Evolutionary conservation across 2,888 invertebrate species (phyloP), one percentile per base, ranked within the genome.

Genomic region (Lasius fuliginosus): DNA sequence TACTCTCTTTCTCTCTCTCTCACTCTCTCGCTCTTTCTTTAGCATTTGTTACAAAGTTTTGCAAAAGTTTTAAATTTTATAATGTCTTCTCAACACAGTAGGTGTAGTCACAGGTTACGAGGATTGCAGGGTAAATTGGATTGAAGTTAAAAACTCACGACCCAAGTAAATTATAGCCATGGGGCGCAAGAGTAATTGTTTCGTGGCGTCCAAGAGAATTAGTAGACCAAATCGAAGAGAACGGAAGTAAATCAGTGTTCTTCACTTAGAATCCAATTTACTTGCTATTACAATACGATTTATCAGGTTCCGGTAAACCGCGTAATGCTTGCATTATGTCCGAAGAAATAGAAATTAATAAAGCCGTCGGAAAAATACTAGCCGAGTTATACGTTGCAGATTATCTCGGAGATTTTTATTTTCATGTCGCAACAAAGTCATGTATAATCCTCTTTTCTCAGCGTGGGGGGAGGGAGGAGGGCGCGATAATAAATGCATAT

Each of bases 101-200:
- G 60, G 36, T 18, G 27, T 23, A 69, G 60, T 69, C 58, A n/a
- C 49, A 23, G 5, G 60, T 36, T 60, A 46, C 46, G 46, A 79
- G 60, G 60, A 79, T 79, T 60, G 69, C 69, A 58, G 33, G 46
- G 46, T 60, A 69, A 79, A 79, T 79, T 79, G 69, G 69, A 79
- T 79, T 69, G 69, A 81, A 71, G 79, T 81, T 81, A 81, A 81
- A 79, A 81, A 81, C 79, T 69, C 46, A 49, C 79, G 53, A 81
- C 23, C 79, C 79, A 81, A 65, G 79, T 81, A 81, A 81, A 81
- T 81, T 81, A 81, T 71, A 81, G 79, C 79, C 79, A 60, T 46
- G 46, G 79, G 79, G 69, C 79, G 69, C 60, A 46, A 81, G 79
- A 81, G 79, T 81, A 81, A 81, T 81, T 81, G 71, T 81, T 81